Base-by-base conservation (phyloP, 2,888 invertebrate genomes). In the Cosmorhoe ocellata region DNA sequence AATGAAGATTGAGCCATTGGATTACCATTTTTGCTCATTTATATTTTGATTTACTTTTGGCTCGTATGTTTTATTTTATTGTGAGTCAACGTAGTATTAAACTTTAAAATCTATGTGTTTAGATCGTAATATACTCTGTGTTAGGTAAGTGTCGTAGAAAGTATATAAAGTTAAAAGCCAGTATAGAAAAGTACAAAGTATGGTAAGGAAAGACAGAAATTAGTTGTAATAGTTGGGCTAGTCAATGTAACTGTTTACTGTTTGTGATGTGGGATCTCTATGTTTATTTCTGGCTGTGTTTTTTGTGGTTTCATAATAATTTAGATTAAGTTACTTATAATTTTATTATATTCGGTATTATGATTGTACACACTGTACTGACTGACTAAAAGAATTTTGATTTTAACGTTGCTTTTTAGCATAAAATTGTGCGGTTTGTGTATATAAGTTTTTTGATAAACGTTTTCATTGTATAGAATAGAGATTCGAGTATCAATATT, bases 211-310 rank as follows among this genome's bases (percentile, higher is more conserved):
- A 52, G 47, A 49, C 34, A 45, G 40, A 47, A 45, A 32, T 8
- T 58, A 56, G 51, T 28, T 40, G 32, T 50, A 56, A 47, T 32
- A 42, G 53, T 48, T 41, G 33, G 66, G 64, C 76, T 78, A 77
- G 74, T 79, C 76, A 76, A 61, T 59, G 56, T 43, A 38, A 38
- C 31, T 38, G 31, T 53, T 40, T 40, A 39, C 57, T 65, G 53
- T 56, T 51, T 53, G 56, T 61, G 56, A 55, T 52, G 69, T 68
- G 59, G 51, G 84, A 84, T 87, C 85, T 86, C 85, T 67, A 65
- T 43, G 14, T 49, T 34, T 51, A 51, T 51, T 41, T 53, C 48
- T 59, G 87, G 87, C 87, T 88, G 87, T 87, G 87, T 83, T 40
- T 43, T 18, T 24, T 24, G 7, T 36, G 11, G 41, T 69, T 68